Conservation (phyloP, 2,888 invertebrate species). For the Oligia fasciuncula region DNA sequence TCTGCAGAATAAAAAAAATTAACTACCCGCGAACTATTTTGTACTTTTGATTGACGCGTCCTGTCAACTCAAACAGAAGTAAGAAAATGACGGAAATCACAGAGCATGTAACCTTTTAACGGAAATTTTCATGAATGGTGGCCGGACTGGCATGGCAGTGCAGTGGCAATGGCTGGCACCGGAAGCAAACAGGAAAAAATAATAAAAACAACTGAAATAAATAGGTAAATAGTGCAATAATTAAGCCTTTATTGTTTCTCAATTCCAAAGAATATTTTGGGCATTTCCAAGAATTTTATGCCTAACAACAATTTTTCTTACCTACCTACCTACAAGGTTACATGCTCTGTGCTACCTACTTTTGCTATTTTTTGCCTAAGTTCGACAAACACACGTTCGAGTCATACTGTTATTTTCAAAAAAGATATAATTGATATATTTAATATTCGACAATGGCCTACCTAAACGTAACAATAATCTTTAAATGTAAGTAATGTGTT, state of each 20-base stretch:
- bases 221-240: background rate
- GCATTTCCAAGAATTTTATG: background rate
- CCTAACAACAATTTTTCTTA: background rate
- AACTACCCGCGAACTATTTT: constrained; percentile 60
- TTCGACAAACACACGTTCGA: constrained; percentile 6
- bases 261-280: background rate
- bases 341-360: background rate
- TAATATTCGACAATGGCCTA: background rate
- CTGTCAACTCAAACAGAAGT: constrained; percentile 17
- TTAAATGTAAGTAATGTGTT: background rate
- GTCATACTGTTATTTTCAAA: constrained; percentile 17
- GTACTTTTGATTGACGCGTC: constrained; percentile 13
- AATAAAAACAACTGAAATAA: too few species aligned
- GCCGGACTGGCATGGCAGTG: too few species aligned
- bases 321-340: too few species aligned
- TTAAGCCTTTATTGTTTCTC: background rate
- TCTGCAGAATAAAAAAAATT: constrained; percentile 13
- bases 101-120: background rate
- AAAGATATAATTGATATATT: too few species aligned
- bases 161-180: background rate
- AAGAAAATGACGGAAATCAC: constrained; percentile 12
- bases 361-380: background rate
- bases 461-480: background rate
- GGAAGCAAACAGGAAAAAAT: constrained; percentile 1
- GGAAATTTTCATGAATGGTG: background rate